A percentile compares a stretch with the other conserved stretches of the same genome.
Evolutionary conservation across 2,113 vertebrate genomes (phyloP).

Genomic region (Nothoprocta pentlandii): DNA sequence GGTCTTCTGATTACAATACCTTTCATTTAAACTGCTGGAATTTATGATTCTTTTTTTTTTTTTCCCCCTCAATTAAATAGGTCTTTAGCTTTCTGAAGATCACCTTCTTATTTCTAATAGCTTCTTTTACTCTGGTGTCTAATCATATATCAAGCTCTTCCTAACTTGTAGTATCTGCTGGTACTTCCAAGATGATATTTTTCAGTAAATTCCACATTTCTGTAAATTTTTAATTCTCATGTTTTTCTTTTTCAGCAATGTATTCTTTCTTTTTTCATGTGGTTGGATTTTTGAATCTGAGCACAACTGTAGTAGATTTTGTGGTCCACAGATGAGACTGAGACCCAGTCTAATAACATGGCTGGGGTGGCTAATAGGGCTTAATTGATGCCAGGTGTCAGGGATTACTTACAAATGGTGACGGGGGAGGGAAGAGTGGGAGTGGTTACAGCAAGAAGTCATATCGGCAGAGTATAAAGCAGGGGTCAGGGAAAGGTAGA

Average conservation of each 20-base stretch:
- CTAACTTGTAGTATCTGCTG: neutral
- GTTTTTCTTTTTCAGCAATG: neutral
- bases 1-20: neutral
- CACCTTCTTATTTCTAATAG: neutral
- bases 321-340: neutral
- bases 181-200: neutral
- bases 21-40: neutral
- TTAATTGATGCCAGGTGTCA: neutral
- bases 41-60: neutral
- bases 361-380: neutral
- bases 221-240: neutral
- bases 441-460: neutral
- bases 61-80: neutral
- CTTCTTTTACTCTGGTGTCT: neutral
- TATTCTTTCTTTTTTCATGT: neutral
- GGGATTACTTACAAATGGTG: neutral
- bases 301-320: neutral
- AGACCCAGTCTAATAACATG: neutral
- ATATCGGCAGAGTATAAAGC: neutral
- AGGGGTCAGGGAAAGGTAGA: neutral
- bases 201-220: neutral
- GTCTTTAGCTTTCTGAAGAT: neutral
- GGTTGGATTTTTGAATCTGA: neutral
- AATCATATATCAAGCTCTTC: too few species aligned
- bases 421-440: neutral